Evolutionary conservation across 2,797 vertebrate species (phyloP).

Genomic region (Mus minutoides): DNA sequence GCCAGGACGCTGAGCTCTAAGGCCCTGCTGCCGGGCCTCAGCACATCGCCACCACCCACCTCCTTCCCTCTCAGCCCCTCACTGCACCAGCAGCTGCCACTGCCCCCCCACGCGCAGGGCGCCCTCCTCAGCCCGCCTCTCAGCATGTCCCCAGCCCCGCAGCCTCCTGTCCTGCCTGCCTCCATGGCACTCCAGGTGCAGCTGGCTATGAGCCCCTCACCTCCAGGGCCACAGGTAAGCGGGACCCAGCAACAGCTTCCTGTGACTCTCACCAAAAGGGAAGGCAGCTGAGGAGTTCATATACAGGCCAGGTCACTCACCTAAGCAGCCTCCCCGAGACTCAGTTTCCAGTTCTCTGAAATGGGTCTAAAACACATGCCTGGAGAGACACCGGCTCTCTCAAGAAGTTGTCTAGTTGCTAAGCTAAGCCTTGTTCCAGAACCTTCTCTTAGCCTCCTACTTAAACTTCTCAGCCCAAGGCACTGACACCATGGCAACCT

Average conservation of each 20-base stretch:
- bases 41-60: constrained; percentile 94
- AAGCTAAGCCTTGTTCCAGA: neutral
- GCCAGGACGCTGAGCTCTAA: constrained; percentile 93
- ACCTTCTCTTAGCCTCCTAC: neutral
- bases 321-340: neutral
- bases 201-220: constrained; percentile 94
- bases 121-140: constrained; percentile 96
- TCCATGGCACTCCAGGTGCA: constrained; percentile 98
- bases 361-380: neutral
- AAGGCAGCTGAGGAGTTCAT: neutral
- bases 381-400: neutral
- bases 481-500: neutral
- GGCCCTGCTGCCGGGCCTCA: constrained; percentile 97
- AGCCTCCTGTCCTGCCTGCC: constrained; percentile 96
- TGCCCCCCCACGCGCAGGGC: constrained; percentile 94
- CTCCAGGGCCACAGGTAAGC: constrained; percentile 96
- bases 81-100: constrained; percentile 96
- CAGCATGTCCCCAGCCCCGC: constrained; percentile 97
- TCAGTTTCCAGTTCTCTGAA: neutral
- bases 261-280: neutral
- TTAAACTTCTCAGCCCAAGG: neutral
- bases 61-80: constrained; percentile 97
- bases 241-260: neutral
- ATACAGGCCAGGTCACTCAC: neutral
- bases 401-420: neutral